Base-by-base conservation (phyloP, 2,797 vertebrate species). In the Halcyon badia region DNA sequence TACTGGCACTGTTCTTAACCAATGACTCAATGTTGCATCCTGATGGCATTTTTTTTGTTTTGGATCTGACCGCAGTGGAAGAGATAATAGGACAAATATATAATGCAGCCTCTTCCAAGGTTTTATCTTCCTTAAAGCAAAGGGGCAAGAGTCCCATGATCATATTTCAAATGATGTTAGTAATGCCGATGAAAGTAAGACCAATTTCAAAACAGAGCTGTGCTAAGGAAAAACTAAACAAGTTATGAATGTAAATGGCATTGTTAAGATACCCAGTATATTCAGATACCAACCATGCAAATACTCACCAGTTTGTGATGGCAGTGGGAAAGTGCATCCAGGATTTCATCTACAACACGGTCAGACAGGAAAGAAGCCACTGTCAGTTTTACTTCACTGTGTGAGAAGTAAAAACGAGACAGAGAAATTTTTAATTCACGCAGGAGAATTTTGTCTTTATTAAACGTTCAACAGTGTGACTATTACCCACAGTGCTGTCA, bases 301-400 rank as follows among this genome's bases (percentile, higher is more conserved):
- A 85, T 60, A 97, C 98, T 98, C 97, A 99, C 99, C 98, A 99
- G 98, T 70, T 98, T 98, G 79, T 98, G 99, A 79, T 99, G 99
- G 85, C 99, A 99, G 44, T 97, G 97, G 44, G 99, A 99, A 49
- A 99, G 99, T 7, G 99, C 98, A 83, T 99, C 99, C 94, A 99
- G 97, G 94, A 99, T 99, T 97, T 99, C 99, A 89, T 99, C 99
- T 37, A 99, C 99, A 15, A 99, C 98, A 41, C 99, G 99, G 95
- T 99, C 99, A 4, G 99, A 99, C 86, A 99, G 98, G 96, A 99
- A 99, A 80, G 99, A 99, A 18, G 99, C 99, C 57, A 99, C 98
- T 68, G 99, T 99, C 96, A 99, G 97, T 97, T 99, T 99, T 87
- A 99, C 99, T 97, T 99, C 99, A 94, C 99, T 99, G 95, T 52